Evolutionary conservation across 2,888 invertebrate species (phyloP).

Genomic region (Thelaira solivaga): DNA sequence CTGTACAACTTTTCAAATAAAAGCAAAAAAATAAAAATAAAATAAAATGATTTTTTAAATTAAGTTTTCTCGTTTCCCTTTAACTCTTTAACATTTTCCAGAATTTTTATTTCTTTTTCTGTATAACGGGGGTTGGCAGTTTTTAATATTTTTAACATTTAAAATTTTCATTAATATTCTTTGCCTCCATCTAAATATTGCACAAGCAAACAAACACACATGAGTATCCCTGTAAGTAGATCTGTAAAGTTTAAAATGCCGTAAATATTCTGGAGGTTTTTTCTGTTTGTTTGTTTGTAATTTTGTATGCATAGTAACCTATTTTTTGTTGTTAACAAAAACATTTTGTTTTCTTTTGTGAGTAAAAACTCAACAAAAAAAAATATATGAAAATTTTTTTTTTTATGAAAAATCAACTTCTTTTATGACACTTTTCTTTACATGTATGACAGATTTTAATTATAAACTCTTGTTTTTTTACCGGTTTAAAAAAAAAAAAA

Average conservation of each 20-base stretch:
- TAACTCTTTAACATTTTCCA: background rate
- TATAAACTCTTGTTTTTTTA: background rate
- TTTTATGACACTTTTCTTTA: slow-evolving; percentile 53
- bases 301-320: slow-evolving; percentile 27
- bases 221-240: background rate
- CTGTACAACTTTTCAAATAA: background rate
- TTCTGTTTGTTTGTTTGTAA: too few species aligned
- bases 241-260: slow-evolving; percentile 16
- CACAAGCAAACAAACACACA: too few species aligned
- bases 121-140: background rate
- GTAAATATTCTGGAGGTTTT: slow-evolving; percentile 4
- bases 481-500: background rate
- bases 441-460: slow-evolving; percentile 60
- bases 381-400: background rate
- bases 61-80: background rate
- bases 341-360: background rate
- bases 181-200: too few species aligned
- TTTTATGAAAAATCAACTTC: slow-evolving; percentile 14
- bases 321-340: slow-evolving; percentile 8
- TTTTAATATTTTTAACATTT: slow-evolving; percentile 14
- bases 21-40: too few species aligned
- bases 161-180: background rate
- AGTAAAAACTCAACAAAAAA: background rate
- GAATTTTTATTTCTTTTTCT: background rate
- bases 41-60: too few species aligned